Evolutionary conservation across 1,140 invertebrate genomes (phyloP).

Genomic region (Drosophila sucinea): DNA sequence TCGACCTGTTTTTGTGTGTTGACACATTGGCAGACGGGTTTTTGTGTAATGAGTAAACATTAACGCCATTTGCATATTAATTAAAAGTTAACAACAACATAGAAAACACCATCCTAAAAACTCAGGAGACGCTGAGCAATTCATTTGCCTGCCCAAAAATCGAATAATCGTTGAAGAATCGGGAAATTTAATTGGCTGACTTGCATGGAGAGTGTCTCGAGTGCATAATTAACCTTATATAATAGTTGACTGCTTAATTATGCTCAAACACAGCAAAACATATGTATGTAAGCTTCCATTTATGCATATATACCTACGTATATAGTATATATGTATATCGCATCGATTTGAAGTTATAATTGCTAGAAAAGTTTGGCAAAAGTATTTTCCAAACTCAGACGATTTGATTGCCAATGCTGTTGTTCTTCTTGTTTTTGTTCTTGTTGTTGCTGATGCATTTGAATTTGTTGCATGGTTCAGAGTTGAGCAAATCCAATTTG

Average conservation of each 20-base stretch:
- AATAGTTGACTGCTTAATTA: not conserved
- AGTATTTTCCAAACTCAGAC: slow-evolving; percentile 57
- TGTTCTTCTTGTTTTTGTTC: not conserved
- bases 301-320: slow-evolving; percentile 1
- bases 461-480: slow-evolving; percentile 46
- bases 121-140: too few species aligned
- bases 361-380: slow-evolving; percentile 61
- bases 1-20: slow-evolving; percentile 5
- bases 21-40: slow-evolving; percentile 25
- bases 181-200: slow-evolving; percentile 25
- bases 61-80: slow-evolving; percentile 77
- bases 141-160: too few species aligned
- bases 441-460: slow-evolving; percentile 26
- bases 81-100: slow-evolving; percentile 66
- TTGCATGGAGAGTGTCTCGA: not conserved
- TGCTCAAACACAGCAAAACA: not conserved
- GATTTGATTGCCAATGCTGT: slow-evolving; percentile 35
- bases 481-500: slow-evolving; percentile 70
- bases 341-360: slow-evolving; percentile 63
- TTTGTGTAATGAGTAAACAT: slow-evolving; percentile 55
- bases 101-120: not conserved
- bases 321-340: not conserved
- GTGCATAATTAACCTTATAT: not conserved
- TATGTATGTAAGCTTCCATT: not conserved
- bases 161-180: not conserved